phyloP scores from a whole-genome alignment of 2,888 invertebrate genomes.

The Sialis fuliginosa region DNA sequence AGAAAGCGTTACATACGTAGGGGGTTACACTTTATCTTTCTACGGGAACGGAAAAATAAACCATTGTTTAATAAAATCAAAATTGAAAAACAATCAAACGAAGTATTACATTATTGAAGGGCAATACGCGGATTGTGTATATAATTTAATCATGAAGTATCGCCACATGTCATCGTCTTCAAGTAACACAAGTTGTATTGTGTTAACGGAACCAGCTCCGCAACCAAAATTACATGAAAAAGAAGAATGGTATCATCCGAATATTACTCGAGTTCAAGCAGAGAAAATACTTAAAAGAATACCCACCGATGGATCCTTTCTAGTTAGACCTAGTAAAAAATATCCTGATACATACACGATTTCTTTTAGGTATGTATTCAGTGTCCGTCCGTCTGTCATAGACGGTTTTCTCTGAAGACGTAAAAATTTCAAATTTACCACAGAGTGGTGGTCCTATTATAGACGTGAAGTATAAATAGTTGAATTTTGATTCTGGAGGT shows the following conservation, averaged over 20 bases:
- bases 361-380: constrained; percentile 73
- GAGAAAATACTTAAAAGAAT: constrained; percentile 77
- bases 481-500: too few relatives aligned
- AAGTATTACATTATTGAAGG: constrained; percentile 84
- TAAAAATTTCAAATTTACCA: too few relatives aligned
- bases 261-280: constrained; percentile 61
- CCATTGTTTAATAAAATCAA: constrained; percentile 81
- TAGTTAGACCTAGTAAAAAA: constrained; percentile 82
- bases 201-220: constrained; percentile 77
- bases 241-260: constrained; percentile 82
- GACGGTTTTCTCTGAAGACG: too few relatives aligned
- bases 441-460: too few relatives aligned
- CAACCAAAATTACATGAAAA: constrained; percentile 89
- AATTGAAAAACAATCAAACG: constrained; percentile 72
- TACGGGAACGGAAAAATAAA: constrained; percentile 80
- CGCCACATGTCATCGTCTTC: constrained; percentile 67
- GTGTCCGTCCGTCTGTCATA: too few relatives aligned
- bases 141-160: constrained; percentile 81
- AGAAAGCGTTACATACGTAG: constrained; percentile 89
- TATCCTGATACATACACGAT: constrained; percentile 81
- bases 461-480: too few relatives aligned
- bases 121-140: constrained; percentile 78
- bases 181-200: constrained; percentile 80
- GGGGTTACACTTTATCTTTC: constrained; percentile 89
- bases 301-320: constrained; percentile 81